Evolutionary conservation across 23 tunicate genomes (phyloP).

Genomic region (Halocynthia aurantium): DNA sequence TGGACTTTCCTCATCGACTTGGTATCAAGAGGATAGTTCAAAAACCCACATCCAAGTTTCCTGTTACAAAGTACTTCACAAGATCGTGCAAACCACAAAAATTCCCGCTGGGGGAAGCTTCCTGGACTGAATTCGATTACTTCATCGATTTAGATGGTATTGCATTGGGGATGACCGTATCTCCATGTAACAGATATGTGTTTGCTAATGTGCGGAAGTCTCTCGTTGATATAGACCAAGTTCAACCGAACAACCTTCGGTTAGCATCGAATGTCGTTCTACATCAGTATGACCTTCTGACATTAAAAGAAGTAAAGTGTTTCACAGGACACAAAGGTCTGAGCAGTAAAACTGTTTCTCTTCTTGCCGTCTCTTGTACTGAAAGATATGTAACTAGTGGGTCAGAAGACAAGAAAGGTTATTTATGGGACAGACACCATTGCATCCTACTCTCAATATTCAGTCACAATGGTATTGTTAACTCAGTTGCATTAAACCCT

Average conservation of each 20-base stretch:
- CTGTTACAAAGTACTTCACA: slow-evolving; percentile 3
- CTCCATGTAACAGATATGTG: slow-evolving; percentile 63
- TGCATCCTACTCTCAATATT: slow-evolving; percentile 10
- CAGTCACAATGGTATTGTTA: slow-evolving; percentile 56
- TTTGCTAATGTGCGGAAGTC: slow-evolving; percentile 56
- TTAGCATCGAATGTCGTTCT: slow-evolving; percentile 41
- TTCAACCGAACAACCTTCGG: slow-evolving; percentile 2
- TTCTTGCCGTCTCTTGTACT: slow-evolving; percentile 43
- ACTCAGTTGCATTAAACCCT: slow-evolving; percentile 82
- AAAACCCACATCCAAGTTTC: slow-evolving; percentile 48
- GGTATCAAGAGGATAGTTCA: slow-evolving; percentile 48
- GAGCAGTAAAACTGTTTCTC: slow-evolving; percentile 36
- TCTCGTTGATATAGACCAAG: slow-evolving; percentile 12
- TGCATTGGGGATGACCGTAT: slow-evolving; percentile 63
- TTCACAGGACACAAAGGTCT: slow-evolving; percentile 42
- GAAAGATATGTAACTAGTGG: slow-evolving; percentile 75
- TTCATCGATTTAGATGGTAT: slow-evolving; percentile 51
- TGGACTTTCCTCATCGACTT: slow-evolving; percentile 51
- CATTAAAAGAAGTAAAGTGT: slow-evolving; percentile 35
- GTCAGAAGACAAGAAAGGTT: slow-evolving; percentile 65
- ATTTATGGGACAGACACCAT: slow-evolving; percentile 73
- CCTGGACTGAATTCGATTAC: slow-evolving; percentile 51
- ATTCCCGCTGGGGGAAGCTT: neutral
- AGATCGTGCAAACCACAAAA: neutral
- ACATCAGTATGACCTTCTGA: slow-evolving; percentile 42